A percentile compares a stretch with the other conserved stretches of the same genome.
These are phyloP conservation scores for Linurgus olivaceus DNA, from an alignment of 2,797 vertebrate species.

Conservation along the genomic window DNA sequence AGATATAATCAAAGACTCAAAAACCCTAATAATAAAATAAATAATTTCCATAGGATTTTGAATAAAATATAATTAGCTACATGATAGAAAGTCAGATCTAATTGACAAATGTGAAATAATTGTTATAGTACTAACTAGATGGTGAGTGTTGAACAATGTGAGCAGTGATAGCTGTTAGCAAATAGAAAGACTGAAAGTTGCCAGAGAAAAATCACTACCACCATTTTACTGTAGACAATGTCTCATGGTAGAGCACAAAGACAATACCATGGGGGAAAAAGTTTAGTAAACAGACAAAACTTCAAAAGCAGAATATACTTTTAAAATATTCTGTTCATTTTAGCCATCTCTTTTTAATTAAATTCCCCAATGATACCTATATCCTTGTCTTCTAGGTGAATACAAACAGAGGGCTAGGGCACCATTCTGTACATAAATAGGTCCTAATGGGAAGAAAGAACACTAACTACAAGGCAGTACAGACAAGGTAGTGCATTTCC, in stretches of 20 bases:
- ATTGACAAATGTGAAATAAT: neutral
- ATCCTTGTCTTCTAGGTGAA: neutral
- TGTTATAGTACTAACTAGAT: neutral
- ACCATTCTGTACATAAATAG: neutral
- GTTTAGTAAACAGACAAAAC: neutral
- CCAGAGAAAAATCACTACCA: neutral
- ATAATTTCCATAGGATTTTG: neutral
- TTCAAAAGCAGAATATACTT: neutral
- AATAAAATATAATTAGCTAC: neutral
- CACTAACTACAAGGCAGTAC: neutral
- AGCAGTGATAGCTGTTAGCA: neutral
- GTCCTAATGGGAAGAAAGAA: neutral
- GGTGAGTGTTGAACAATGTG: neutral
- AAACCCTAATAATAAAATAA: neutral
- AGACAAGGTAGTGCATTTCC: neutral
- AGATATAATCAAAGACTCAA: neutral
- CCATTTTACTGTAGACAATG: neutral
- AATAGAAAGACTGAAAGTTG: neutral
- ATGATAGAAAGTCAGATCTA: neutral
- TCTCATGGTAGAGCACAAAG: neutral
- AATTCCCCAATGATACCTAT: neutral
- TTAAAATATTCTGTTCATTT: neutral
- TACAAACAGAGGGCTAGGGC: neutral
- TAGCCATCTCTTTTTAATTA: neutral
- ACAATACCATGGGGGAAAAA: neutral